A percentile compares a stretch with the other conserved stretches of the same genome.
Conservation (phyloP, 2,797 vertebrate species). For the Limosa lapponica region DNA sequence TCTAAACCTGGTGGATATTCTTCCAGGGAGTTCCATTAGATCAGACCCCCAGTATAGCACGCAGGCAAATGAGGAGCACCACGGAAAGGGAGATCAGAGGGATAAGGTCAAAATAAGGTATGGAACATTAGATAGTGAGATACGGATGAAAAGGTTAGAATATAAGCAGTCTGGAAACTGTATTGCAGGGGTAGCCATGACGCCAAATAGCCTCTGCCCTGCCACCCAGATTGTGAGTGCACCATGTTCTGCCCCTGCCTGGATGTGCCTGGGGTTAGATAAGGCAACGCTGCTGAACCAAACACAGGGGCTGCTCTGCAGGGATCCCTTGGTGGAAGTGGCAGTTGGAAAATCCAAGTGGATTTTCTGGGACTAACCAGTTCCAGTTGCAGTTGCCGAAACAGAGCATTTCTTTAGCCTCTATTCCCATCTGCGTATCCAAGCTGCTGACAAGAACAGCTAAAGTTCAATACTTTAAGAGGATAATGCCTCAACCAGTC, state of each 20-base stretch:
- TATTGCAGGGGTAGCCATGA: background rate
- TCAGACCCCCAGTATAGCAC: constrained; percentile 9
- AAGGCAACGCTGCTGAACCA: background rate
- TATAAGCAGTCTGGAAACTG: background rate
- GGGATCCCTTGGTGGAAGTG: background rate
- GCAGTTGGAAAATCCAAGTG: background rate
- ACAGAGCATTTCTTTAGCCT: background rate
- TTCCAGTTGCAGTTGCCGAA: background rate
- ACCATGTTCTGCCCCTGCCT: background rate
- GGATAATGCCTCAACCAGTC: background rate
- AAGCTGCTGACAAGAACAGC: background rate
- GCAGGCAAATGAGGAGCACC: background rate
- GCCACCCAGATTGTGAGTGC: background rate
- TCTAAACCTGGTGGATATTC: background rate
- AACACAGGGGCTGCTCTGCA: background rate
- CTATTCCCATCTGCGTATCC: fast-evolving
- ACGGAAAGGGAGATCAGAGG: background rate
- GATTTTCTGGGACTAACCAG: background rate
- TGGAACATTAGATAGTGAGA: background rate
- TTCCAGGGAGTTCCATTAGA: constrained; percentile 3
- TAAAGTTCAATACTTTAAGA: background rate
- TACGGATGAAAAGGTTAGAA: background rate
- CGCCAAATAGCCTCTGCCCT: background rate
- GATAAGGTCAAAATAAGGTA: background rate
- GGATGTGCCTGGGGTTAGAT: background rate